Conservation (phyloP, 2,113 vertebrate species). For the Parus major region DNA sequence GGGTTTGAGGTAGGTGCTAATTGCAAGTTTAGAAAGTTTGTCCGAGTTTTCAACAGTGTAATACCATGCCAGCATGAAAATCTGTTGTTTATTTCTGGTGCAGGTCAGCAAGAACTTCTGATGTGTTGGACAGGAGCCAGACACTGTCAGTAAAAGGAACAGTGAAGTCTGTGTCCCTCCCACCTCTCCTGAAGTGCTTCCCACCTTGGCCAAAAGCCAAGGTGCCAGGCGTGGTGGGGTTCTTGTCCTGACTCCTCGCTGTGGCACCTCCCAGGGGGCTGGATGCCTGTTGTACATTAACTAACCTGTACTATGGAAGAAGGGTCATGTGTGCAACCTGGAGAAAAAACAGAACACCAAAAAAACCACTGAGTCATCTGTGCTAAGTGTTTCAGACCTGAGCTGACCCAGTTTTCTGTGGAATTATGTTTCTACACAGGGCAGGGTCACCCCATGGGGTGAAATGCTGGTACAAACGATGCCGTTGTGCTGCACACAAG, state of each 20-base stretch:
- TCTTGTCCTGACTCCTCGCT: rapidly evolving
- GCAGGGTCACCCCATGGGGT: not conserved
- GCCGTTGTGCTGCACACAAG: not conserved
- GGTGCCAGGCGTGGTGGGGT: not conserved
- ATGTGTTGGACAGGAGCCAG: not conserved
- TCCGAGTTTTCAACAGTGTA: not conserved
- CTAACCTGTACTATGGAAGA: constrained; percentile 14
- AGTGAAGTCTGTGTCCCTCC: not conserved
- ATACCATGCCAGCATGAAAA: not conserved
- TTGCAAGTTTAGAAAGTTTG: not conserved
- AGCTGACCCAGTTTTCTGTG: constrained; percentile 26
- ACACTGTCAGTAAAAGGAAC: not conserved
- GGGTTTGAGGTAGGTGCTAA: not conserved
- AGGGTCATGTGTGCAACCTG: not conserved
- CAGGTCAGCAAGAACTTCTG: not conserved
- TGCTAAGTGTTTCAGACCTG: not conserved
- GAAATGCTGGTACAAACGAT: not conserved
- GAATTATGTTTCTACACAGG: not conserved
- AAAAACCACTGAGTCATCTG: not conserved
- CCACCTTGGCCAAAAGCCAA: not conserved
- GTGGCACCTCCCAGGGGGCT: not conserved
- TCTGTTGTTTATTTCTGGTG: not conserved
- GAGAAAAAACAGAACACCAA: not conserved
- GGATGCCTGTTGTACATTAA: constrained; percentile 33
- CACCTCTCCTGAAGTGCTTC: not conserved